Evolutionary conservation across 2,797 vertebrate genomes (phyloP).

Genomic region (Erethizon dorsatum): DNA sequence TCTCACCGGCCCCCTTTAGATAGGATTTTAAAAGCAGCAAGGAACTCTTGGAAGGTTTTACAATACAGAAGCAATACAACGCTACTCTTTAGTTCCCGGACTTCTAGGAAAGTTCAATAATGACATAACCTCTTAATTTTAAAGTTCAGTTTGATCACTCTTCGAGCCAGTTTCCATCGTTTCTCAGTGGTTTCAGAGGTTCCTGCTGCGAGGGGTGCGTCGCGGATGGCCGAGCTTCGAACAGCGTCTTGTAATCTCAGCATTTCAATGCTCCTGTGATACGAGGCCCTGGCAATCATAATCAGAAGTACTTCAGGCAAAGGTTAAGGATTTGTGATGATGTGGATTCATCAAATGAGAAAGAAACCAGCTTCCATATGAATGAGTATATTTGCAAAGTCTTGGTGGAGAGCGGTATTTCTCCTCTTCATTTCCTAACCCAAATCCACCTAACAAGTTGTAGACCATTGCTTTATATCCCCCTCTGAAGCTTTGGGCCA

Average conservation of each 20-base stretch:
- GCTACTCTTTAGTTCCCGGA: not conserved
- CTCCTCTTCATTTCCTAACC: not conserved
- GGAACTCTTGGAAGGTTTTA: constrained; percentile 54
- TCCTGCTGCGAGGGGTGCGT: not conserved
- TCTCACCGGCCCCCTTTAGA: too few species aligned
- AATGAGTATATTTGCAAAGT: constrained; percentile 34
- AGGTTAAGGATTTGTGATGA: constrained; percentile 49
- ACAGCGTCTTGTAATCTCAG: not conserved
- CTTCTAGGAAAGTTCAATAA: not conserved
- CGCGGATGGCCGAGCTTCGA: not conserved
- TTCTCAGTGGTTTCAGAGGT: not conserved
- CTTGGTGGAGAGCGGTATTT: not conserved
- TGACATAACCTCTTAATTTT: constrained; percentile 10
- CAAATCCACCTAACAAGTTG: not conserved
- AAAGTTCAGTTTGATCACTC: not conserved
- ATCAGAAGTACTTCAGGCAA: constrained; percentile 33
- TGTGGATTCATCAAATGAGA: constrained; percentile 23
- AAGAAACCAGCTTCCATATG: not conserved
- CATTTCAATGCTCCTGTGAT: not conserved
- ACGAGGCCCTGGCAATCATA: not conserved
- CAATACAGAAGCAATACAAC: not conserved
- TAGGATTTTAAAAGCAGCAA: not conserved
- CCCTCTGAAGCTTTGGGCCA: not conserved
- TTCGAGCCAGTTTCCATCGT: not conserved
- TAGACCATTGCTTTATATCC: not conserved